Evolutionary conservation across 1,140 invertebrate genomes (phyloP), one percentile per base, ranked within the genome.

Genomic region (Tetranychus cinnabarinus): DNA sequence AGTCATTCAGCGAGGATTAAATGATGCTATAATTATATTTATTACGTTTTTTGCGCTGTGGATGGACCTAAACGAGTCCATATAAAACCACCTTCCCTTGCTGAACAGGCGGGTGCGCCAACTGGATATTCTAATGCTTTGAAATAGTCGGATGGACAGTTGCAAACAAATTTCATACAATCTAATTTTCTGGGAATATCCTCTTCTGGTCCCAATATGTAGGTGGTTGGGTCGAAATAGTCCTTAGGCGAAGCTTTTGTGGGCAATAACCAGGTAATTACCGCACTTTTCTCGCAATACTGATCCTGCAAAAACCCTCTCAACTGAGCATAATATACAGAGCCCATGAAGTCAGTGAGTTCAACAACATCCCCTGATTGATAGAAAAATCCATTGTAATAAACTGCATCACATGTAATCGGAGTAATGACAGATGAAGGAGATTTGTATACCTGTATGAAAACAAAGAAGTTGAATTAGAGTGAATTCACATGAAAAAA

Each of bases 281-380:
- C 84, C 6, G 86, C 88, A 74, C 87, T 90, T 73, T 92, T 92
- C 69, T 92, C 85, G 69, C 86, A 88, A 73, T 86, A 92, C 68
- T 90, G 86, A 72, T 93, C 88, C 10, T 86, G 86, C 34, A 92
- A 73, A 59, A 93, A 80, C 1, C 87, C 88, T 65, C 84, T 77
- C 42, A 93, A 82, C 74, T 93, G 89, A 45, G 86, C 88, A 72
- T 89, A 93, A 74, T 83, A 92, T 55, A 81, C 78, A 56, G 79
- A 81, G 58, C 82, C 82, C 60, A 84, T 80, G 45, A 79, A 71
- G 69, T 90, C 87, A 37, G 82, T 76, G 68, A 92, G 75, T 1
- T 86, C 88, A 0, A 92, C 87, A 68, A 93, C 85, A 70, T 93
- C 89, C 7, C 89, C 89, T 47, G 86, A 75, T 79, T 90, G 86